phyloP scores from a whole-genome alignment of 1,140 invertebrate species.

The Lysiphlebus fabarum region DNA sequence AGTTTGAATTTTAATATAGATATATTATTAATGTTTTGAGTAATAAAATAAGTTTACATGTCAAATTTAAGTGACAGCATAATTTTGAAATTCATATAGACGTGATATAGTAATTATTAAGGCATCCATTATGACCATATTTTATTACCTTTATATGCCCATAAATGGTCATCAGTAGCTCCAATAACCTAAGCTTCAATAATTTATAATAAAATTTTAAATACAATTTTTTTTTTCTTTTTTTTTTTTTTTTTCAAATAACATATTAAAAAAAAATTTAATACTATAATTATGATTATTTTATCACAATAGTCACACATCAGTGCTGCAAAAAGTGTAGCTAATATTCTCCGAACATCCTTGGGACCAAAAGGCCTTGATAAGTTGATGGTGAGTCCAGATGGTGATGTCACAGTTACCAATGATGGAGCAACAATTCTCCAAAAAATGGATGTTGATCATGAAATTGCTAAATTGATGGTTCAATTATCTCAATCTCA shows the following conservation, averaged over 20 bases:
- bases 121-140: constrained; percentile 3
- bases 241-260: not conserved
- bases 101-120: not conserved
- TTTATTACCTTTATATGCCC: constrained; percentile 8
- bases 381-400: constrained; percentile 95
- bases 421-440: constrained; percentile 99
- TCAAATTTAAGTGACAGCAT: not conserved
- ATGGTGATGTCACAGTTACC: constrained; percentile 97
- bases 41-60: constrained; percentile 1
- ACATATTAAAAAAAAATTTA: not conserved
- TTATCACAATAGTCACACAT: constrained; percentile 86
- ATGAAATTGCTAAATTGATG: constrained; percentile 97
- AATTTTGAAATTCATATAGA: not conserved
- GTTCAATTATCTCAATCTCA: constrained; percentile 98
- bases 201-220: not conserved
- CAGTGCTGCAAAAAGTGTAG: constrained; percentile 86
- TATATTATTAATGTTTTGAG: not conserved
- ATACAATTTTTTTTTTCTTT: not conserved
- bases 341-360: constrained; percentile 87
- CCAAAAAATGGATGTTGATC: constrained; percentile 98
- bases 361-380: constrained; percentile 95
- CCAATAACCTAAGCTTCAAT: constrained; percentile 2
- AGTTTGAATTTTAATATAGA: constrained; percentile 13
- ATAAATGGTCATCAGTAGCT: constrained; percentile 1
- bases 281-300: not conserved